Conservation (phyloP, 2,888 invertebrate genomes). For the Perizoma flavofasciatum region DNA sequence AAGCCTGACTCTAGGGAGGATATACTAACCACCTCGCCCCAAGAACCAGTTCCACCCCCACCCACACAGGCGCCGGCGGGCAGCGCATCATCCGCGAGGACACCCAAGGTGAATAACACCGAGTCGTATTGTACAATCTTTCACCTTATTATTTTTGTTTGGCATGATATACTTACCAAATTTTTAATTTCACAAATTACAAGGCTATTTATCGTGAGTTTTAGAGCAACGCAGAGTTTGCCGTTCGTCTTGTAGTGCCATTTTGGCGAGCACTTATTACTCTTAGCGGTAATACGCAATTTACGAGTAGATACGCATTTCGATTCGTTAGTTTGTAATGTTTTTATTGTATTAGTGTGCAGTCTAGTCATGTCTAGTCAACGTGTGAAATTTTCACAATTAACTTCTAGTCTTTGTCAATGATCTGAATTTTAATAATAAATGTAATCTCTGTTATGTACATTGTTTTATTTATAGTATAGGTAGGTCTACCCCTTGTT, state of each 20-base stretch:
- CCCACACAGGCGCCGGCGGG: constrained; percentile 73
- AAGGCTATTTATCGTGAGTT: constrained; percentile 70
- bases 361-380: constrained; percentile 79
- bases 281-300: constrained; percentile 49
- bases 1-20: constrained; percentile 64
- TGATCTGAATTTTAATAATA: constrained; percentile 63
- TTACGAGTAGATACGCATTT: constrained; percentile 52
- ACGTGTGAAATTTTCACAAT: constrained; percentile 45
- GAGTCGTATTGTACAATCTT: constrained; percentile 82
- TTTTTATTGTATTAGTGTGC: constrained; percentile 57
- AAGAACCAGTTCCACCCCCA: constrained; percentile 71
- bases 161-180: constrained; percentile 81
- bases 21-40: constrained; percentile 77
- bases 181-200: constrained; percentile 76
- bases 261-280: constrained; percentile 63
- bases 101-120: constrained; percentile 79
- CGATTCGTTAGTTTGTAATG: constrained; percentile 42
- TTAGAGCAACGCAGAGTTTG: constrained; percentile 63
- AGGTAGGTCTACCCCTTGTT: constrained; percentile 43
- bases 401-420: constrained; percentile 58
- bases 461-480: constrained; percentile 77
- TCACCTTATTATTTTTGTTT: constrained; percentile 78
- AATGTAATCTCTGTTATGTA: constrained; percentile 63
- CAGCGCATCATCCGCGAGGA: constrained; percentile 59
- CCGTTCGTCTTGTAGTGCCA: constrained; percentile 82